phyloP scores from a whole-genome alignment of 2,113 vertebrate species.

The Butorides virescens region DNA sequence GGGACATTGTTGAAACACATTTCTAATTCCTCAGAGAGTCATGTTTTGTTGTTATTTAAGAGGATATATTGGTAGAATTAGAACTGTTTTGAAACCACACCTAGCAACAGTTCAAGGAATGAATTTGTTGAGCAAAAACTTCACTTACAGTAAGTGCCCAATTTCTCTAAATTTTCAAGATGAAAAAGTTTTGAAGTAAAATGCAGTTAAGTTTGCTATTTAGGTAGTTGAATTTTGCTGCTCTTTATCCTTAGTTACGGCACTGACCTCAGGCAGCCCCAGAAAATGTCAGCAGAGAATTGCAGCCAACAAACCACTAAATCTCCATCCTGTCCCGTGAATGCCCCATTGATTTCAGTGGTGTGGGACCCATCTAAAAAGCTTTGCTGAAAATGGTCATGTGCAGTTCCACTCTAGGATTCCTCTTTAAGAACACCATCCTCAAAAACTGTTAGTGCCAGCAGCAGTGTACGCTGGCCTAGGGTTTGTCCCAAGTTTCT shows the following conservation, averaged over 20 bases:
- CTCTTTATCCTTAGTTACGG: not conserved
- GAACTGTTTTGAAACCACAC: conserved; percentile 63
- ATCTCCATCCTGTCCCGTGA: conserved; percentile 36
- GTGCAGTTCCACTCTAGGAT: not conserved
- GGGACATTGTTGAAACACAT: conserved; percentile 48
- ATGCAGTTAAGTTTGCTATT: not conserved
- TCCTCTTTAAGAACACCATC: not conserved
- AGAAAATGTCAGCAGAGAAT: not conserved
- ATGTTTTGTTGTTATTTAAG: conserved; percentile 65
- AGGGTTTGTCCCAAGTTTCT: not conserved
- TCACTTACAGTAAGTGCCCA: not conserved
- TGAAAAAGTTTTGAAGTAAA: not conserved
- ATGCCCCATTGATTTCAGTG: conserved; percentile 31
- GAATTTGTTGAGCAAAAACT: not conserved
- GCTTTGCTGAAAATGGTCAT: not conserved
- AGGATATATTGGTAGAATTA: conserved; percentile 23
- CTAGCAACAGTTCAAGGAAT: conserved; percentile 48
- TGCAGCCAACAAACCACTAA: conserved; percentile 33
- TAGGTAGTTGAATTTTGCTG: not conserved
- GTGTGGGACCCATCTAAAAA: not conserved
- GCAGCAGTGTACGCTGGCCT: not conserved
- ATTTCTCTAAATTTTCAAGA: not conserved
- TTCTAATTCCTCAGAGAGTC: conserved; percentile 50
- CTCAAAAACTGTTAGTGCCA: not conserved
- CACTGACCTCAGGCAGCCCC: conserved; percentile 19